Conservation (phyloP, 2,113 vertebrate species). For the Chlorodrepanis virens region DNA sequence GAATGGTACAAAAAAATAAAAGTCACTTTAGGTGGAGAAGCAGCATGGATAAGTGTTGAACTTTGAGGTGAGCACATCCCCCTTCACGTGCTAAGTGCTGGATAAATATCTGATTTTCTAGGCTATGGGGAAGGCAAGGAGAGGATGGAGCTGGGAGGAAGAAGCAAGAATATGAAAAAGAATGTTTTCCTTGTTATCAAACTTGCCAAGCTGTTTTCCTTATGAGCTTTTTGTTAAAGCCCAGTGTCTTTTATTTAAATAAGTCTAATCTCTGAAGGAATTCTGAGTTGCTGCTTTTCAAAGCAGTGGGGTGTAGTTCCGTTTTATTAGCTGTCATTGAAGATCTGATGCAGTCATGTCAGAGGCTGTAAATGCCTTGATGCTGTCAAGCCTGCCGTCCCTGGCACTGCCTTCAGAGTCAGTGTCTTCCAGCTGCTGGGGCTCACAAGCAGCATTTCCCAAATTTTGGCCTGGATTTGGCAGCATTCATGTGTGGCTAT, state of each 20-base stretch:
- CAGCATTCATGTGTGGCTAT: not conserved
- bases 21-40: not conserved
- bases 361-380: slow-evolving; percentile 27
- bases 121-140: not conserved
- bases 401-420: not conserved
- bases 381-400: not conserved
- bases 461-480: not conserved
- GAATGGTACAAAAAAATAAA: not conserved
- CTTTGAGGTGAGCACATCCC: not conserved
- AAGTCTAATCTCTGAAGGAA: slow-evolving; percentile 43
- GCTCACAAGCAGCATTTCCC: not conserved
- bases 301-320: slow-evolving; percentile 46
- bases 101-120: not conserved
- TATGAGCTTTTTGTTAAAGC: slow-evolving; percentile 31
- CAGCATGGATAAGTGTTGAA: not conserved
- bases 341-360: slow-evolving; percentile 21
- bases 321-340: slow-evolving; percentile 57
- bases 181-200: not conserved
- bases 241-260: slow-evolving; percentile 45
- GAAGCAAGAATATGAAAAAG: not conserved
- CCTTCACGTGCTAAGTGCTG: not conserved
- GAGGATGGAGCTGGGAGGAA: not conserved
- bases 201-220: slow-evolving; percentile 20
- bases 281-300: slow-evolving; percentile 34
- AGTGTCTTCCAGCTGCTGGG: not conserved